Conservation (phyloP, 2,113 vertebrate species). For the Psilopsiagon aymara region DNA sequence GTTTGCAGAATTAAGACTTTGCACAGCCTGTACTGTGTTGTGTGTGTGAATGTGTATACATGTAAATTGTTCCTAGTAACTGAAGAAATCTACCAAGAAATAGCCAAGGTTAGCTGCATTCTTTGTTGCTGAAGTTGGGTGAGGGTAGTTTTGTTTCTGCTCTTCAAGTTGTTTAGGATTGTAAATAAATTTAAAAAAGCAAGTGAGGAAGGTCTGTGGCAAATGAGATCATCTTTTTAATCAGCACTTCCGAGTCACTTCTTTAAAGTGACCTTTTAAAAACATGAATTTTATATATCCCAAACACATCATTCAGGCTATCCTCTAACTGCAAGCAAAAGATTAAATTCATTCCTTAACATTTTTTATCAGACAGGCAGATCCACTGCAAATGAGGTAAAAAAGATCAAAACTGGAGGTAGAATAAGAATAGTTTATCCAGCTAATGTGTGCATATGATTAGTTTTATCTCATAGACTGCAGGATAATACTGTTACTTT, state of each 20-base stretch:
- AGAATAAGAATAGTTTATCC: constrained; percentile 30
- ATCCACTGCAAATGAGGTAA: neutral
- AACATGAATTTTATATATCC: neutral
- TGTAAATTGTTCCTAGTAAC: neutral
- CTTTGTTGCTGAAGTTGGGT: neutral
- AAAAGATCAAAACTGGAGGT: constrained; percentile 36
- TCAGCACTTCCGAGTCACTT: neutral
- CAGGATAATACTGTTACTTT: constrained; percentile 24
- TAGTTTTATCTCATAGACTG: constrained; percentile 31
- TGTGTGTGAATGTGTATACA: neutral
- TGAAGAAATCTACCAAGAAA: neutral
- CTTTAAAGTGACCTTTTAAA: neutral
- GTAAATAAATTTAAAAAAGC: neutral
- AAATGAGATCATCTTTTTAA: neutral
- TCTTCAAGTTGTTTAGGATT: neutral
- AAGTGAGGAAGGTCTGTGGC: neutral
- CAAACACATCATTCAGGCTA: neutral
- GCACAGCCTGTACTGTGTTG: neutral
- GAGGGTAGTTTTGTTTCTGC: neutral
- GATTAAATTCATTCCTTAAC: neutral
- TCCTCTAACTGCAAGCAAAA: neutral
- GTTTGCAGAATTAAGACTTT: neutral
- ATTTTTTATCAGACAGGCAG: neutral
- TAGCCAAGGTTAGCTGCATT: neutral
- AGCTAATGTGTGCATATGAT: neutral